Conservation (phyloP, 2,888 invertebrate species). For the Lumbricus terrestris region DNA sequence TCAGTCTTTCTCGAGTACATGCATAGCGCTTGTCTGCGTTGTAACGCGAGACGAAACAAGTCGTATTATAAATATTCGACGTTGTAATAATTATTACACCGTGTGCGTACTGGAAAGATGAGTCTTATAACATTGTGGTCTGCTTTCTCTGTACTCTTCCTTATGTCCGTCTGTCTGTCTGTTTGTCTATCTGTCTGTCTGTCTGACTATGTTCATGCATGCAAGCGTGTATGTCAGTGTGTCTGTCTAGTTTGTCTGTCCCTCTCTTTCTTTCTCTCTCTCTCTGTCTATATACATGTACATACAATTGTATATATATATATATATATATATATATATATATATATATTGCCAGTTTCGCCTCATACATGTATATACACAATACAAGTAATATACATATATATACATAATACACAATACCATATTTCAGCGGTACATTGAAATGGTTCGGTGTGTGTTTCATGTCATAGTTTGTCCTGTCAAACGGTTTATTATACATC, state of each 20-base stretch:
- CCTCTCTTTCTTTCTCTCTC: too few relatives aligned
- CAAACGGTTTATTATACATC: neutral
- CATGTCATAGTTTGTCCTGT: neutral
- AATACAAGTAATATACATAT: too few relatives aligned
- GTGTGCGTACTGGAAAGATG: neutral
- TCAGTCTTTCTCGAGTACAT: too few relatives aligned
- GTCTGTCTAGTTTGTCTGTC: too few relatives aligned
- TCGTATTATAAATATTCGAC: neutral
- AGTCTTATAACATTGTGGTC: neutral
- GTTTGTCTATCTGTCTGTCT: neutral
- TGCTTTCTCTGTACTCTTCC: too few relatives aligned
- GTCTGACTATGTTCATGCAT: neutral
- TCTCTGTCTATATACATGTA: too few relatives aligned
- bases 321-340: neutral
- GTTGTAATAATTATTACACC: neutral
- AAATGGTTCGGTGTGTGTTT: neutral
- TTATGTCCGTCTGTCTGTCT: neutral
- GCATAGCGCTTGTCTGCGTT: too few relatives aligned
- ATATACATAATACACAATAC: neutral
- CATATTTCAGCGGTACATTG: neutral
- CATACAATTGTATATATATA: too few relatives aligned
- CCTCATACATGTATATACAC: neutral
- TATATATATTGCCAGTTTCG: neutral
- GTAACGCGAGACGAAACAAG: neutral
- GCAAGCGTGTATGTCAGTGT: neutral